phyloP scores from a whole-genome alignment of 1,140 invertebrate genomes.

The Pseudomyrmex flavicornis region DNA sequence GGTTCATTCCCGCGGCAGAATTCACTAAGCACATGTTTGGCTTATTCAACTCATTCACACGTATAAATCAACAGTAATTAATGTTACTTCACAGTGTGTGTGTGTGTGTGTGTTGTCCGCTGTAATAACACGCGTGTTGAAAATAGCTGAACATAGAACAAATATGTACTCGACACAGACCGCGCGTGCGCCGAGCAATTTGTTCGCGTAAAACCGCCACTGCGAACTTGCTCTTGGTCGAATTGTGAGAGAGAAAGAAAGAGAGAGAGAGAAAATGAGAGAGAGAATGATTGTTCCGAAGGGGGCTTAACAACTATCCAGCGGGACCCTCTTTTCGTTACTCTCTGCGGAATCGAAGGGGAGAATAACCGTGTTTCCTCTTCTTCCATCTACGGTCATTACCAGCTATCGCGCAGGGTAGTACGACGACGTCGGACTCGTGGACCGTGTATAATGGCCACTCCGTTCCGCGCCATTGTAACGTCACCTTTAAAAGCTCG shows the following conservation, averaged over 20 bases:
- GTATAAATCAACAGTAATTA: conserved; percentile 53
- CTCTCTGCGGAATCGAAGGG: neutral
- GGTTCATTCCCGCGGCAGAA: neutral
- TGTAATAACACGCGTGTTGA: conserved; percentile 26
- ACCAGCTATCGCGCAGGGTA: conserved; percentile 44
- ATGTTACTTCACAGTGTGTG: neutral
- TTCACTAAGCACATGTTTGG: neutral
- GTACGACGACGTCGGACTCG: conserved; percentile 10
- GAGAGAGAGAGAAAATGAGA: neutral
- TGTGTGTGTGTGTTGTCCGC: neutral
- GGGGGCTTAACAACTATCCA: conserved; percentile 32
- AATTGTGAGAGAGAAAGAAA: neutral
- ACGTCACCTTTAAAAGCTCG: conserved; percentile 57
- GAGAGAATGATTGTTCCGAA: too few species aligned
- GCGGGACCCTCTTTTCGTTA: conserved; percentile 28
- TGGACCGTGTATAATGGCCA: conserved; percentile 62
- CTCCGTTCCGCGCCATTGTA: conserved; percentile 56
- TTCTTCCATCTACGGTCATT: conserved; percentile 59
- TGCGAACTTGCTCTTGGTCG: conserved; percentile 19
- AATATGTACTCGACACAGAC: conserved; percentile 9
- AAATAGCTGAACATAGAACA: conserved; percentile 21
- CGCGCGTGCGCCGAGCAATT: conserved; percentile 15
- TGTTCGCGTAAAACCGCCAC: conserved; percentile 23
- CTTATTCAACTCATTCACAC: conserved; percentile 33
- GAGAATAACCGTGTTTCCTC: conserved; percentile 49